These are phyloP conservation scores for Meloidogyne floridensis DNA, from an alignment of 1,140 invertebrate species.

Conservation along the genomic window DNA sequence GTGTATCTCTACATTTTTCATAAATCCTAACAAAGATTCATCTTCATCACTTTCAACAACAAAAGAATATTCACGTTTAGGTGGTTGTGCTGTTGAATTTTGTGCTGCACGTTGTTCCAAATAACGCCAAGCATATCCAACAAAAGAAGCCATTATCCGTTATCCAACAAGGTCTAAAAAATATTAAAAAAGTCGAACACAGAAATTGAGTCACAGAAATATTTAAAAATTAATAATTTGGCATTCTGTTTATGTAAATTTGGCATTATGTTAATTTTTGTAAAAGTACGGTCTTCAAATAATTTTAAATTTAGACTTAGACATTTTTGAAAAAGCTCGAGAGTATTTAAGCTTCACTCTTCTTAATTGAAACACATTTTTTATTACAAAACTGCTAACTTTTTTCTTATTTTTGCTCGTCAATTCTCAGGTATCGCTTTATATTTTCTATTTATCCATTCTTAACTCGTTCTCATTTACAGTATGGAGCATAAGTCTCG, in stretches of 20 bases:
- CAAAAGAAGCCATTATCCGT: background rate
- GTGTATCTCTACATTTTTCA: slow-evolving; percentile 28
- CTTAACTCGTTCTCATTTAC: background rate
- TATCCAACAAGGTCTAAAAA: too few species aligned
- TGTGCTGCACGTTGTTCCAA: slow-evolving; percentile 21
- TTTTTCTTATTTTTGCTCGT: background rate
- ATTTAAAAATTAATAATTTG: background rate
- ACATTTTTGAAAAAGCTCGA: background rate
- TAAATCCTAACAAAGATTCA: slow-evolving; percentile 24
- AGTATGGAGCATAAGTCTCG: background rate
- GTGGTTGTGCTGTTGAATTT: slow-evolving; percentile 16
- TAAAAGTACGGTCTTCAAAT: too few species aligned
- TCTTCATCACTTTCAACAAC: slow-evolving; percentile 30
- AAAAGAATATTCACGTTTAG: slow-evolving; percentile 15
- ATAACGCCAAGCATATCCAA: slow-evolving; percentile 22
- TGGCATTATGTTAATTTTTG: too few species aligned
- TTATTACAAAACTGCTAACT: background rate
- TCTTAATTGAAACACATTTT: background rate
- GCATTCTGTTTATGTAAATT: background rate
- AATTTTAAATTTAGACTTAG: too few species aligned
- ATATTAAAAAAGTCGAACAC: too few species aligned
- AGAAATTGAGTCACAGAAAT: too few species aligned
- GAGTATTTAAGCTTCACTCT: background rate
- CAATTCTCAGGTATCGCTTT: background rate
- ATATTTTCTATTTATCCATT: background rate